Conservation (phyloP, 2,888 invertebrate genomes). For the Orthosia gracilis region DNA sequence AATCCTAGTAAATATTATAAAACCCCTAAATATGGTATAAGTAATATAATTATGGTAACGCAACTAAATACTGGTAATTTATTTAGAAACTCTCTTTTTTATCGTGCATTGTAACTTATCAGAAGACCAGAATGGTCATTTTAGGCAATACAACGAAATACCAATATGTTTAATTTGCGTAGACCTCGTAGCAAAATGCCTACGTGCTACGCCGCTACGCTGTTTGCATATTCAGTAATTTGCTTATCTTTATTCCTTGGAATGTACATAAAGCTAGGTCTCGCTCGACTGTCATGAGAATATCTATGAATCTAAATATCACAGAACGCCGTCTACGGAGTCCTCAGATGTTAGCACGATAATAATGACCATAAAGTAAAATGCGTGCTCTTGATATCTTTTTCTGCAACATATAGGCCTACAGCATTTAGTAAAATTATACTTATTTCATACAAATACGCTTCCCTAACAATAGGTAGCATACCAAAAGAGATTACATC, state of each 20-base stretch:
- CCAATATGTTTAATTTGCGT: background rate
- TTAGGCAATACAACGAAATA: background rate
- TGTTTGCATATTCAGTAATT: background rate
- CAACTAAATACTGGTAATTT: too few species aligned
- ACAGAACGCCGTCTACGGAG: slow-evolving; percentile 13
- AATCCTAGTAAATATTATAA: too few species aligned
- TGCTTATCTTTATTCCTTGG: background rate
- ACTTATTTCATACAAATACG: slow-evolving; percentile 7
- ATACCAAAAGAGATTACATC: slow-evolving; percentile 31
- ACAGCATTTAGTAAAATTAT: background rate
- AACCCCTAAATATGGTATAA: too few species aligned
- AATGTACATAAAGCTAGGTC: slow-evolving; percentile 12
- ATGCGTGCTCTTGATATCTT: slow-evolving; percentile 26
- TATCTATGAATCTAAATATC: slow-evolving; percentile 39
- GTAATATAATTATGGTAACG: too few species aligned
- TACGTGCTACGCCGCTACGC: slow-evolving; percentile 17
- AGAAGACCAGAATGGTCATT: background rate
- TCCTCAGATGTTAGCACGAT: slow-evolving; percentile 28
- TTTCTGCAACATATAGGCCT: slow-evolving; percentile 3
- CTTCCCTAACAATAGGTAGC: slow-evolving; percentile 5
- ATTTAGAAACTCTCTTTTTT: too few species aligned
- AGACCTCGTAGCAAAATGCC: slow-evolving; percentile 3
- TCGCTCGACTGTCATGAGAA: slow-evolving; percentile 14
- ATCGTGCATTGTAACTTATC: too few species aligned
- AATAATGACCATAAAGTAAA: slow-evolving; percentile 20